A percentile compares a stretch with the other conserved stretches of the same genome.
Evolutionary conservation across 2,888 invertebrate genomes (phyloP).

Genomic region (Orchestes rusci): DNA sequence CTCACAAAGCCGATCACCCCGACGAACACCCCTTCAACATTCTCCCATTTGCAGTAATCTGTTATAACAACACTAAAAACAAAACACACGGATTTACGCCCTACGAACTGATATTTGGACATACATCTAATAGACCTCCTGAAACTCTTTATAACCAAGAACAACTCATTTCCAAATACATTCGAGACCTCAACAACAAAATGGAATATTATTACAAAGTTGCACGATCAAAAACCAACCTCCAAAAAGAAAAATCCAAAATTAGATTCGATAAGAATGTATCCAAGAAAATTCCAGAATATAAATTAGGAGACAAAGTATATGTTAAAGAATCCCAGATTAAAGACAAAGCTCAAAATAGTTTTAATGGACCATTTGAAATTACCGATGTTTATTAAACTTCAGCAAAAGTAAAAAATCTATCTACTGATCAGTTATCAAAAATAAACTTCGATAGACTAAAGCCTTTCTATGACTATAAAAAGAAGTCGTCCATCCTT

Average conservation of each 20-base stretch:
- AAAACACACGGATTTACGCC: conserved; percentile 18
- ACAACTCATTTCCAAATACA: conserved; percentile 21
- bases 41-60: conserved; percentile 17
- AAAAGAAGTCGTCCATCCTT: too few relatives aligned
- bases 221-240: conserved; percentile 11
- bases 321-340: conserved; percentile 19
- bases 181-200: conserved; percentile 18
- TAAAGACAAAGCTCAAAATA: conserved; percentile 17
- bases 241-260: conserved; percentile 21
- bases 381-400: conserved; percentile 3
- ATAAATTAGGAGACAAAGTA: conserved; percentile 18
- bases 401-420: conserved; percentile 3
- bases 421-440: conserved; percentile 1
- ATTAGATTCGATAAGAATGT: conserved; percentile 13
- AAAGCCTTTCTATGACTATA: too few relatives aligned
- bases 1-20: conserved; percentile 11
- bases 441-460: conserved; percentile 10
- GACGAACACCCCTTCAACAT: conserved; percentile 17
- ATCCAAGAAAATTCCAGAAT: conserved; percentile 8
- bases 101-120: conserved; percentile 22
- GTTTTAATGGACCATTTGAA: conserved; percentile 16
- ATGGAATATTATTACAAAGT: conserved; percentile 20
- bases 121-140: conserved; percentile 19
- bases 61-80: conserved; percentile 15
- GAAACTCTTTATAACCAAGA: conserved; percentile 21